Percentiles rank a stretch among this genome's conserved stretches.
phyloP scores from a whole-genome alignment of 2,888 invertebrate genomes.

The Protonemura montana region DNA sequence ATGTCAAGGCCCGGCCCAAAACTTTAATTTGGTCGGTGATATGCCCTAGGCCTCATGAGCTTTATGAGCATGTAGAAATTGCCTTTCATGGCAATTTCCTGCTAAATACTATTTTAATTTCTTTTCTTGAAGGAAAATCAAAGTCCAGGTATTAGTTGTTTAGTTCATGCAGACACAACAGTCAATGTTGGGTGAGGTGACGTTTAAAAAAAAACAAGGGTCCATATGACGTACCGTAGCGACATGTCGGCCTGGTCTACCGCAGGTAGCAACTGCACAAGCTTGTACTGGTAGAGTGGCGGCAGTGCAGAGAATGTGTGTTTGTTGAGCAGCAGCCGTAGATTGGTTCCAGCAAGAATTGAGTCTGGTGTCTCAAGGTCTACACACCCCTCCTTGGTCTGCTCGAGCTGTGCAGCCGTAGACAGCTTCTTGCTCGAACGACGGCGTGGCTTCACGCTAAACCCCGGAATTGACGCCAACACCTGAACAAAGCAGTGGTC shows the following conservation, averaged over 20 bases:
- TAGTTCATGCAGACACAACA: too few relatives aligned
- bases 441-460: slow-evolving; percentile 76
- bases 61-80: too few relatives aligned
- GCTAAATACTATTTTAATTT: too few relatives aligned
- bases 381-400: slow-evolving; percentile 91
- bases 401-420: slow-evolving; percentile 90
- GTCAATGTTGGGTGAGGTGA: too few relatives aligned
- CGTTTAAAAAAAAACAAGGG: too few relatives aligned
- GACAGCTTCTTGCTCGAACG: slow-evolving; percentile 84
- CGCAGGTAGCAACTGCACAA: slow-evolving; percentile 89
- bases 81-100: too few relatives aligned
- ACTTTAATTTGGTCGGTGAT: too few relatives aligned
- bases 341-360: slow-evolving; percentile 90
- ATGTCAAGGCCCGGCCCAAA: too few relatives aligned
- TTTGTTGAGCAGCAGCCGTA: slow-evolving; percentile 87
- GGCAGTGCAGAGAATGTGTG: slow-evolving; percentile 90
- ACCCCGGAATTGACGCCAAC: slow-evolving; percentile 88
- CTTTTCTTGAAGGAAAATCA: too few relatives aligned
- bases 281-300: slow-evolving; percentile 88
- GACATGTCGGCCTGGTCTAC: slow-evolving; percentile 71
- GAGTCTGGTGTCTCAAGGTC: slow-evolving; percentile 96
- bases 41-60: too few relatives aligned
- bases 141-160: too few relatives aligned
- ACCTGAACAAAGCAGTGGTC: slow-evolving; percentile 54
- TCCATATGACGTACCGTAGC: slow-evolving; percentile 56